Evolutionary conservation across 1,140 invertebrate species (phyloP).

Genomic region (Drosophila auraria): DNA sequence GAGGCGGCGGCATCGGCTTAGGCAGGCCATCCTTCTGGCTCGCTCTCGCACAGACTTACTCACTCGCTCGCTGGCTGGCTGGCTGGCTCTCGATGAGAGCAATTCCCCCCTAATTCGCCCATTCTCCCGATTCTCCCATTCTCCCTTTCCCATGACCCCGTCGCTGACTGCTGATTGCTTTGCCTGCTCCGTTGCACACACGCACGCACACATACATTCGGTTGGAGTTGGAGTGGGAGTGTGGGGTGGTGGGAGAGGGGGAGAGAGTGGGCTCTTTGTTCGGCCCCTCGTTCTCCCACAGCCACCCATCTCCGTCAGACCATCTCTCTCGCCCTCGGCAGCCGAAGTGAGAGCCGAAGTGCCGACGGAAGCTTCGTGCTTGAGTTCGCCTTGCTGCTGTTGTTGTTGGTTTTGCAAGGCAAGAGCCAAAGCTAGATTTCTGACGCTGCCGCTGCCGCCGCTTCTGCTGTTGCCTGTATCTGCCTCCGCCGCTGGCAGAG

Average conservation of each 20-base stretch:
- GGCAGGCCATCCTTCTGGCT: conserved; percentile 24
- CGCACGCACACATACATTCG: conserved; percentile 28
- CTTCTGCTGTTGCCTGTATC: conserved; percentile 11
- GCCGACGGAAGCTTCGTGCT: conserved; percentile 52
- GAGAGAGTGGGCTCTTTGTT: conserved; percentile 65
- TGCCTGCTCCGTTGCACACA: conserved; percentile 73
- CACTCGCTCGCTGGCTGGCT: conserved; percentile 22
- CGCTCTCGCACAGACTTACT: conserved; percentile 5
- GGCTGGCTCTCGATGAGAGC: conserved; percentile 28
- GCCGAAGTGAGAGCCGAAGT: conserved; percentile 46
- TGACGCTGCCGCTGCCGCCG: conserved; percentile 19
- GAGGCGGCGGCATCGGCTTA: conserved; percentile 68
- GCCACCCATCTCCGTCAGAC: conserved; percentile 16
- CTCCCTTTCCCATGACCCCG: conserved; percentile 45
- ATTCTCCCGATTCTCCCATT: conserved; percentile 18
- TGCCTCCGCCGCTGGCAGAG: conserved; percentile 40
- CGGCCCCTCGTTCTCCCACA: conserved; percentile 27
- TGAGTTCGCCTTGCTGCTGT: conserved; percentile 37
- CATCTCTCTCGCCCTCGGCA: conserved; percentile 4
- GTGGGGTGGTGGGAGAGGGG: conserved; percentile 11
- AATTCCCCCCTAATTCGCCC: conserved; percentile 56
- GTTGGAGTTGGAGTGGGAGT: conserved; percentile 27
- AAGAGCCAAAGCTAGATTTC: conserved; percentile 43
- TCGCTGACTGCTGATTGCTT: conserved; percentile 78
- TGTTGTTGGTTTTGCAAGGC: conserved; percentile 25